Percentiles rank a stretch among this genome's conserved stretches.
Evolutionary conservation across 2,888 invertebrate genomes (phyloP).

Genomic region (Adelognathus sp.): DNA sequence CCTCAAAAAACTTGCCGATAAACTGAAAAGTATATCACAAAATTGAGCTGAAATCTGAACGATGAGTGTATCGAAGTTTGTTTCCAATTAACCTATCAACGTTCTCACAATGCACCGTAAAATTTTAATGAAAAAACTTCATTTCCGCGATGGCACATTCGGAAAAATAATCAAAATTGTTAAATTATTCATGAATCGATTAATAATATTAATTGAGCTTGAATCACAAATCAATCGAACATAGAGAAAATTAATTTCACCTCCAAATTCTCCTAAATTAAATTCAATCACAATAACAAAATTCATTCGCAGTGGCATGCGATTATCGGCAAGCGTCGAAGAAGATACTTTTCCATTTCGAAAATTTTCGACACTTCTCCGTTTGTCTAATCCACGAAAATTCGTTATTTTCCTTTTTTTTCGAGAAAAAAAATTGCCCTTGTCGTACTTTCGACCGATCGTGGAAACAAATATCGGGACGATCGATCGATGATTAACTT

Average conservation of each 20-base stretch:
- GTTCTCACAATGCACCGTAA: no score
- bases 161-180: no score
- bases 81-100: no score
- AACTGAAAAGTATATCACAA: background rate
- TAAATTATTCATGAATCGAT: no score
- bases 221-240: background rate
- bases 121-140: no score
- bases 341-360: background rate
- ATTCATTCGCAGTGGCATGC: background rate
- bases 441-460: constrained; percentile 1
- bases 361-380: background rate
- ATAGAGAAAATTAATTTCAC: background rate
- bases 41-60: background rate
- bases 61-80: no score
- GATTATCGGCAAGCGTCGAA: background rate
- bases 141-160: no score
- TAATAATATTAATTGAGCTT: background rate
- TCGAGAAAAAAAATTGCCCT: background rate
- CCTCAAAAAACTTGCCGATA: background rate
- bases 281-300: background rate
- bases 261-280: background rate
- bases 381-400: background rate
- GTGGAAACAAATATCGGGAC: constrained; percentile 16
- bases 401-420: background rate
- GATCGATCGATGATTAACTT: constrained; percentile 23